These are phyloP conservation scores for Corticium candelabrum DNA, from an alignment of 37 sponge, comb jelly and placozoan genomes.

Conservation along the genomic window DNA sequence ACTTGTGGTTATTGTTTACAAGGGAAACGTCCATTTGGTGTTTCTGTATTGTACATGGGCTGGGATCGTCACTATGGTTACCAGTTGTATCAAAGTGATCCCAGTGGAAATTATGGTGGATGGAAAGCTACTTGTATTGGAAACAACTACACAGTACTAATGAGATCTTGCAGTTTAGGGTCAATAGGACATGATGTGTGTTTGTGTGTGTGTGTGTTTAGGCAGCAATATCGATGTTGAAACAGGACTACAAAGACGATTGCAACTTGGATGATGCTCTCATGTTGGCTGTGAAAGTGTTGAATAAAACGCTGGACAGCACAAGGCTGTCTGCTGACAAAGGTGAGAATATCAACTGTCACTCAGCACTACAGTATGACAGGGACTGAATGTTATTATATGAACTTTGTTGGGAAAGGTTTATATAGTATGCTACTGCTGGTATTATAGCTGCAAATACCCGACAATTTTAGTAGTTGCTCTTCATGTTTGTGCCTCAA, in stretches of 20 bases:
- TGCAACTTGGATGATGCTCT: constrained; percentile 74
- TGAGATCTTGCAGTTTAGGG: background rate
- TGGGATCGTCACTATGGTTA: constrained; percentile 93
- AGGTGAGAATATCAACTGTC: constrained; percentile 17
- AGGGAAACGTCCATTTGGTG: constrained; percentile 91
- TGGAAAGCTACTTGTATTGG: constrained; percentile 99
- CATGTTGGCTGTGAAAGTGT: constrained; percentile 80
- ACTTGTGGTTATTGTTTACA: background rate
- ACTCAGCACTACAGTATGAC: background rate
- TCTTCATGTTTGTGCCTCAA: no score
- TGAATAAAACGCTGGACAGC: constrained; percentile 90
- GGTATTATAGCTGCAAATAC: background rate
- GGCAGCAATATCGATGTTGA: constrained; percentile 90
- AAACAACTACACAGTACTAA: constrained; percentile 65
- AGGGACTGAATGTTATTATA: background rate
- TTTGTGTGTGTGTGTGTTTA: constrained; percentile 9
- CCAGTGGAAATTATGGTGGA: constrained; percentile 98
- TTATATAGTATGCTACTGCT: background rate
- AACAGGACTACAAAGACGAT: constrained; percentile 91
- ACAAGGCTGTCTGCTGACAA: constrained; percentile 80
- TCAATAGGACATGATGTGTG: background rate
- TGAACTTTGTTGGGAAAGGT: background rate
- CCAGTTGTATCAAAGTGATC: constrained; percentile 97
- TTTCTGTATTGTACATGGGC: constrained; percentile 96
- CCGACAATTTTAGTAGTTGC: no score